Conservation (phyloP, 2,797 vertebrate genomes). For the Diceros bicornis region DNA sequence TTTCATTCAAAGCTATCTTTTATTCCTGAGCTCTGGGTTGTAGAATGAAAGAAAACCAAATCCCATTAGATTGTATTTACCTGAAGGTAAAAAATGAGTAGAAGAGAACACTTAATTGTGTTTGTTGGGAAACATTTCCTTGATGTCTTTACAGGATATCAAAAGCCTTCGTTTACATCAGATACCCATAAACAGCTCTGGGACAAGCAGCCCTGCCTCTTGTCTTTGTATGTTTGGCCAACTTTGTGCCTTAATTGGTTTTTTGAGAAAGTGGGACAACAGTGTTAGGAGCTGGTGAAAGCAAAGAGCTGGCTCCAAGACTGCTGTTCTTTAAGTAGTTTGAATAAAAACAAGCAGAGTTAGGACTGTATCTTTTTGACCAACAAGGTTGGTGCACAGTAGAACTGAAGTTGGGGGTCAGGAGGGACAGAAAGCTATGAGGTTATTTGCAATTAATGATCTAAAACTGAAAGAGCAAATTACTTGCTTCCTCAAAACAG, state of each 20-base stretch:
- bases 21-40: conserved; percentile 26
- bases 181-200: not conserved
- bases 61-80: conserved; percentile 13
- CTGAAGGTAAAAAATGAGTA: conserved; percentile 23
- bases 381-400: not conserved
- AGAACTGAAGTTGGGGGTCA: not conserved
- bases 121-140: conserved; percentile 29
- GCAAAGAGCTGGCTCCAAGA: not conserved
- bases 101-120: not conserved
- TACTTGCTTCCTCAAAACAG: not conserved
- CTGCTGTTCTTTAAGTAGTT: not conserved
- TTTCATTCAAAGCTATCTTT: conserved; percentile 48
- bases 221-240: not conserved
- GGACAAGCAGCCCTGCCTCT: not conserved
- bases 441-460: conserved; percentile 32
- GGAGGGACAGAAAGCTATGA: not conserved
- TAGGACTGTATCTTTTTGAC: conserved; percentile 14
- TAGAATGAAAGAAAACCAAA: conserved; percentile 53
- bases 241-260: not conserved
- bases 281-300: not conserved
- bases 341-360: conserved; percentile 15
- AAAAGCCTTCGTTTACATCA: conserved; percentile 9
- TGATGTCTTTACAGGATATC: conserved; percentile 12
- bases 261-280: conserved; percentile 23
- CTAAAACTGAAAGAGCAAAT: not conserved